phyloP scores from a whole-genome alignment of 2,888 invertebrate species.

The Lochmaea capreae region DNA sequence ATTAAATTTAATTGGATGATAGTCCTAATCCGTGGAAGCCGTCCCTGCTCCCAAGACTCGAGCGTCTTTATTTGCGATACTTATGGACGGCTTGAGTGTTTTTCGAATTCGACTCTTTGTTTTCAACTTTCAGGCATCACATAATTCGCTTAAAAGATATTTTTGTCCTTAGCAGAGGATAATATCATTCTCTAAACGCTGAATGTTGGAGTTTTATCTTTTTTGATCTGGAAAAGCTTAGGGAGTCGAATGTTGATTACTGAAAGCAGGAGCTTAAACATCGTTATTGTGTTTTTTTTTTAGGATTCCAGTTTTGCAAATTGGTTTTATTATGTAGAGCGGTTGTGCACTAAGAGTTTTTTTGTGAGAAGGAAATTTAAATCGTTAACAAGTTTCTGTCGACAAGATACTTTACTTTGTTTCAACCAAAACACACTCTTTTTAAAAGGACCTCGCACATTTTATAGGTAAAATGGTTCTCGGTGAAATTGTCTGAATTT shows the following conservation, averaged over 20 bases:
- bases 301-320: neutral
- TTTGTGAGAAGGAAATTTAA: too few relatives aligned
- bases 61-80: slow-evolving; percentile 28
- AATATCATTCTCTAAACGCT: slow-evolving; percentile 34
- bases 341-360: neutral
- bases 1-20: neutral
- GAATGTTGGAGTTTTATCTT: slow-evolving; percentile 32
- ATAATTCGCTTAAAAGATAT: slow-evolving; percentile 36
- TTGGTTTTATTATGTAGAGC: slow-evolving; percentile 1
- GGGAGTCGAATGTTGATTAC: slow-evolving; percentile 25
- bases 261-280: slow-evolving; percentile 1
- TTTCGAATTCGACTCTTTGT: slow-evolving; percentile 34
- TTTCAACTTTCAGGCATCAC: slow-evolving; percentile 31
- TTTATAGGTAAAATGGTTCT: too few relatives aligned
- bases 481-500: too few relatives aligned
- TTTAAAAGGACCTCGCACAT: too few relatives aligned
- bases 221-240: slow-evolving; percentile 26
- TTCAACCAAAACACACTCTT: too few relatives aligned
- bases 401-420: too few relatives aligned
- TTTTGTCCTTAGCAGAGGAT: slow-evolving; percentile 35
- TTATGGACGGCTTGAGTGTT: slow-evolving; percentile 33
- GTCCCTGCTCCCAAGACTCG: slow-evolving; percentile 5
- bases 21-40: slow-evolving; percentile 1
- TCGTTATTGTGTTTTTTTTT: slow-evolving; percentile 5
- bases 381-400: too few relatives aligned